These are phyloP conservation scores for Lagodon rhomboides DNA, from an alignment of 2,797 vertebrate genomes.

Conservation along the genomic window DNA sequence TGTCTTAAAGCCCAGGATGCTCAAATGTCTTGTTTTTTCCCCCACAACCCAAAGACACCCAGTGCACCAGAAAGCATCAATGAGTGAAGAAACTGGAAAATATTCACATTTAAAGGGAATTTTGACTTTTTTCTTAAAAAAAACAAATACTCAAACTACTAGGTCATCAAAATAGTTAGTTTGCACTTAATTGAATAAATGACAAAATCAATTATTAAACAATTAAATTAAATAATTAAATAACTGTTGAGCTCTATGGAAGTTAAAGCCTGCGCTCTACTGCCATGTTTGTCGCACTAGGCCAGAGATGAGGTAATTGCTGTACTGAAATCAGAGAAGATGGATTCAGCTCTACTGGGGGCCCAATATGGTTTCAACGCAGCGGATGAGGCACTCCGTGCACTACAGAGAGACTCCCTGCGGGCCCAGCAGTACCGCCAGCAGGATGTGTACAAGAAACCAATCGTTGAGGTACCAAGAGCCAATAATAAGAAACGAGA, in stretches of 20 bases:
- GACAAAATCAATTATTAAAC: too few relatives aligned
- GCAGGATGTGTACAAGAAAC: constrained; percentile 92
- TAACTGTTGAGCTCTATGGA: neutral
- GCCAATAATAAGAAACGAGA: constrained; percentile 43
- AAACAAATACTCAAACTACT: too few relatives aligned
- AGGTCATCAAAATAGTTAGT: too few relatives aligned
- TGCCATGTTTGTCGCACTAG: constrained; percentile 75
- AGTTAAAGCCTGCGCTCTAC: constrained; percentile 15
- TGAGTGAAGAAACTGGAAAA: too few relatives aligned
- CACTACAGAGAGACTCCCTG: constrained; percentile 92
- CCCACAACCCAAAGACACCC: too few relatives aligned
- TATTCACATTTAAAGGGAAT: too few relatives aligned
- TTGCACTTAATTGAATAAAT: too few relatives aligned
- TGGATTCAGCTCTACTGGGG: constrained; percentile 89
- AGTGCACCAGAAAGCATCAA: too few relatives aligned
- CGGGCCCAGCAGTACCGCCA: constrained; percentile 87
- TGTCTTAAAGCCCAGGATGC: too few relatives aligned
- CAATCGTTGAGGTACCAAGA: constrained; percentile 90
- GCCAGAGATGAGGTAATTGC: constrained; percentile 95
- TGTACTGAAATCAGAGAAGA: constrained; percentile 93
- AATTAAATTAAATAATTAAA: too few relatives aligned
- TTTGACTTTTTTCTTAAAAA: too few relatives aligned
- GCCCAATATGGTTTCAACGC: constrained; percentile 92
- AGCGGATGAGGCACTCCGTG: constrained; percentile 89
- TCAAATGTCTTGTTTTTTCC: too few relatives aligned